Base-by-base conservation (phyloP, 1,140 invertebrate genomes). In the Drosophila funebris region DNA sequence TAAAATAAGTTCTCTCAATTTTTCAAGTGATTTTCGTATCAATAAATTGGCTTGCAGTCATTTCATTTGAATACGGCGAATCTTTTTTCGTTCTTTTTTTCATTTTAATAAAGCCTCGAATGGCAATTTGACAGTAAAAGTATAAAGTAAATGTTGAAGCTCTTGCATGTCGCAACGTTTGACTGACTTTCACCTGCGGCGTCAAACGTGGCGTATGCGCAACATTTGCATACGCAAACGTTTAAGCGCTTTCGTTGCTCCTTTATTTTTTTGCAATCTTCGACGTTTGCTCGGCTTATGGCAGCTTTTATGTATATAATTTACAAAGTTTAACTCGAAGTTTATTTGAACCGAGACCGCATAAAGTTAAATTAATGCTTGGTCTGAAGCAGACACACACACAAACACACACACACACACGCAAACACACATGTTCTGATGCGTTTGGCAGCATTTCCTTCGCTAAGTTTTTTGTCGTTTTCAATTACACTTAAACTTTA, bases 401-500 rank as follows among this genome's bases (percentile, higher is more conserved):
- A 58, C 46, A 20, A n/a, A 31, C 36, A 33, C 58, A 20, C 52
- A 29, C 54, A 16, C 6, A 36, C 52, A 16, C 27, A 36, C 22
- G 37, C 31, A 33, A 3, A 46, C 27, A 33, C 37, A 14, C 44
- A 31, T 24, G 9, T 18, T 22, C 3, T n/a, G 27, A 50, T 31
- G 33, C 22, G 33, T 63, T 39, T 20, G 36, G 48, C 16, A 44
- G 37, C 46, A 56, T 18, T 66, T 56, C 29, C 4, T 14, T 54
- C 11, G 0, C 22, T 36, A 9, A 16, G 18, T 54, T 54, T 57
- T 68, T 73, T 78, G 53, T 58, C 72, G 60, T 78, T 83, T 83
- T 83, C 80, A 83, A 83, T 83, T 83, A 83, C 60, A 76, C 76
- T 83, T 76, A 48, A 76, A 73, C 62, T 83, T 78, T 69, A 78